A percentile compares a stretch with the other conserved stretches of the same genome.
Conservation (phyloP, 35 echinoderm and acorn worm genomes). For the Patiria miniata region DNA sequence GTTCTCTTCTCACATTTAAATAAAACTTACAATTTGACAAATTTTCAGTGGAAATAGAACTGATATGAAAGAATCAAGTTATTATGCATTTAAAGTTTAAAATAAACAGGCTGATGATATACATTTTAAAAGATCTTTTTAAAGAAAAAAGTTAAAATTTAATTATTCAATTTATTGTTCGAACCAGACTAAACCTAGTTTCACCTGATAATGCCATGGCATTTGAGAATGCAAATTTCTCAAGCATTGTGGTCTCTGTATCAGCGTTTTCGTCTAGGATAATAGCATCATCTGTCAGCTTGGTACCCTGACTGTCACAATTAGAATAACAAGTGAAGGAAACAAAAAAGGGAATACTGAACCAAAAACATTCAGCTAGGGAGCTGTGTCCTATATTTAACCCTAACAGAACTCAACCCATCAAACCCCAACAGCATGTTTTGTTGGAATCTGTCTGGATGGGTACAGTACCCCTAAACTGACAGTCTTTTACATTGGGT, state of each 20-base stretch:
- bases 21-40: no score
- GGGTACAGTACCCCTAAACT: no score
- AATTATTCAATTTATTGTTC: background rate
- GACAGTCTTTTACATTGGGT: no score
- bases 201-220: constrained; percentile 85
- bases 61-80: no score
- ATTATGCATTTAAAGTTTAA: no score
- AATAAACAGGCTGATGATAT: no score
- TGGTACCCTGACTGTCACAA: constrained; percentile 49
- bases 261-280: constrained; percentile 41
- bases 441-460: no score
- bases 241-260: constrained; percentile 49
- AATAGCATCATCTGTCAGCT: constrained; percentile 45
- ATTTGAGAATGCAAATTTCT: constrained; percentile 96
- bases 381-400: no score
- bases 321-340: background rate
- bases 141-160: background rate
- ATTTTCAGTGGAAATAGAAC: no score
- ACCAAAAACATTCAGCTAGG: background rate
- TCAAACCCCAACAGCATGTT: no score
- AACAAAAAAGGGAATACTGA: background rate
- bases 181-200: background rate
- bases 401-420: no score
- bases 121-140: background rate
- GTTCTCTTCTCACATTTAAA: no score